These are phyloP conservation scores for Cynopterus brachyotis DNA, from an alignment of 2,113 vertebrate genomes.

Conservation along the genomic window DNA sequence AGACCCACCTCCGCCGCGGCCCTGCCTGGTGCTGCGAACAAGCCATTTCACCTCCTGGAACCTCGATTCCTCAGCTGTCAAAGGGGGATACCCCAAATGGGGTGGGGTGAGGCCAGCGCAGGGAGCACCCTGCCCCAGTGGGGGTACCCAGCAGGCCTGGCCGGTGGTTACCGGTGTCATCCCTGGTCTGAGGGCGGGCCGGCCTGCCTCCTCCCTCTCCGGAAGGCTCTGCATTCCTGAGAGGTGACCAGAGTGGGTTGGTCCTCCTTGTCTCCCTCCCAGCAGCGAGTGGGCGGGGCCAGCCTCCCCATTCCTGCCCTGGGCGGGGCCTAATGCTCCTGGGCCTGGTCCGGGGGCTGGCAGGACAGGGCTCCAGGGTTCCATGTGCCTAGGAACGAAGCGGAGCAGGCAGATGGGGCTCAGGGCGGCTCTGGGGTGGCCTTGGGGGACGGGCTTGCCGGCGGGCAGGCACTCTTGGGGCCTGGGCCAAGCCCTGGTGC, in stretches of 20 bases:
- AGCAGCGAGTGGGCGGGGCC: background rate
- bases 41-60: accelerated
- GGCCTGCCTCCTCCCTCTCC: background rate
- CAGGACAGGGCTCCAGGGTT: background rate
- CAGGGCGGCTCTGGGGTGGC: background rate
- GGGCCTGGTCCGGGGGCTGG: background rate
- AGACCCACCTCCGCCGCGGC: accelerated
- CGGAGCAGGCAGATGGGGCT: background rate
- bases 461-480: background rate
- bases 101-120: background rate
- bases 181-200: background rate
- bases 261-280: background rate
- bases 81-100: background rate
- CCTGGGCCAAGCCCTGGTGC: background rate
- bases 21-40: accelerated
- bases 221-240: background rate
- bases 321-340: background rate
- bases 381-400: background rate
- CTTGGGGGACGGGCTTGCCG: background rate
- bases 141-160: background rate
- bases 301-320: background rate
- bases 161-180: background rate
- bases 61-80: background rate
- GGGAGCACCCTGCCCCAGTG: accelerated
- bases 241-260: background rate